These are phyloP conservation scores for Dolichallabes microphthalmus DNA, from an alignment of 2,113 vertebrate species.

Conservation along the genomic window DNA sequence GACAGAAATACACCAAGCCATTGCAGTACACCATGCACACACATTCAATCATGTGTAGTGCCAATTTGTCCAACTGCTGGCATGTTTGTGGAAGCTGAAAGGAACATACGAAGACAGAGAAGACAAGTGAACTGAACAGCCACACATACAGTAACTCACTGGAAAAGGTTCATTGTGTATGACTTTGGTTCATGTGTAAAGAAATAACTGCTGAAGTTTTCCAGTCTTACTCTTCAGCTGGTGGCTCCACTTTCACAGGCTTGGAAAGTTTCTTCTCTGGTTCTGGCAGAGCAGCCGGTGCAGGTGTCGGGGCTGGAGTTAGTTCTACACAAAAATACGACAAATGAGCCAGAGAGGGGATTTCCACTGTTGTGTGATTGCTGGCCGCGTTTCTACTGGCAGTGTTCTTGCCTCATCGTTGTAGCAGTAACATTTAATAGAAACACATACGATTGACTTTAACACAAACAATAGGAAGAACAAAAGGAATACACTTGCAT, in stretches of 20 bases:
- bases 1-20: background rate
- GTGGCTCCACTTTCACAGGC: background rate
- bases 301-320: slow-evolving; percentile 14
- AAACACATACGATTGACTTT: background rate
- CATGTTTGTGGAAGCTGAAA: no score
- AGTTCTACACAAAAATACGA: slow-evolving; percentile 7
- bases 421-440: slow-evolving; percentile 6
- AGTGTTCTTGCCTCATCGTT: background rate
- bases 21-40: background rate
- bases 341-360: background rate
- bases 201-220: background rate
- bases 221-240: slow-evolving; percentile 43
- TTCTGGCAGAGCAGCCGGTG: slow-evolving; percentile 21
- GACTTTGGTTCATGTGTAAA: background rate
- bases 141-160: background rate
- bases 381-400: background rate
- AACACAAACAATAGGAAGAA: background rate
- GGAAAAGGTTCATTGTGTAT: background rate
- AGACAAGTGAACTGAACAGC: no score
- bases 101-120: background rate
- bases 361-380: background rate
- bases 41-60: background rate
- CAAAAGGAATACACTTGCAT: background rate
- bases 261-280: slow-evolving; percentile 32
- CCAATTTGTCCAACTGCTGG: no score